phyloP scores from a whole-genome alignment of 2,113 vertebrate genomes.

The Callaeas wilsoni region DNA sequence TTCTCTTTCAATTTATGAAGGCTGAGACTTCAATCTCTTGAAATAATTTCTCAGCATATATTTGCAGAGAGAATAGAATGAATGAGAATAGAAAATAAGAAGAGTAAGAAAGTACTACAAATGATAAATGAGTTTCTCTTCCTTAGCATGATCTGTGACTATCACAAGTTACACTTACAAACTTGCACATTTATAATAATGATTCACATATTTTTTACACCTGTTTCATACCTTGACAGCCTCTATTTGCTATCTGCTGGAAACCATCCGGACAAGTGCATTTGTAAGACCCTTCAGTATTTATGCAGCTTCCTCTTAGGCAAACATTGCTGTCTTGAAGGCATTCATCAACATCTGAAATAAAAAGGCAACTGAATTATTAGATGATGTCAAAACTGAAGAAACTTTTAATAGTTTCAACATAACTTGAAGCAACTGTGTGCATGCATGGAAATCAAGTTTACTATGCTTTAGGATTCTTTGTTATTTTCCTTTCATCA shows the following conservation, averaged over 20 bases:
- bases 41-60: not conserved
- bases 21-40: not conserved
- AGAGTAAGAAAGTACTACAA: not conserved
- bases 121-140: not conserved
- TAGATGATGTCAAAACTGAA: not conserved
- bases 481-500: not conserved
- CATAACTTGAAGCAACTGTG: not conserved
- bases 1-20: not conserved
- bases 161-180: not conserved
- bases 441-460: not conserved
- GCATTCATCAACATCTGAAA: constrained; percentile 94
- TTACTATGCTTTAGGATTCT: not conserved
- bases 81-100: not conserved
- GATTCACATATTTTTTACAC: not conserved
- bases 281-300: constrained; percentile 88
- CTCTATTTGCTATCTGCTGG: constrained; percentile 76
- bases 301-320: constrained; percentile 82
- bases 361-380: not conserved
- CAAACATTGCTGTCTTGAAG: constrained; percentile 76
- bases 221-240: constrained; percentile 81
- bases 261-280: constrained; percentile 87
- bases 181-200: not conserved
- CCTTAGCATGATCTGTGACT: not conserved
- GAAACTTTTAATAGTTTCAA: not conserved
- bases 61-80: not conserved